phyloP scores from a whole-genome alignment of 2,888 invertebrate species.

The Drosophila rubida region DNA sequence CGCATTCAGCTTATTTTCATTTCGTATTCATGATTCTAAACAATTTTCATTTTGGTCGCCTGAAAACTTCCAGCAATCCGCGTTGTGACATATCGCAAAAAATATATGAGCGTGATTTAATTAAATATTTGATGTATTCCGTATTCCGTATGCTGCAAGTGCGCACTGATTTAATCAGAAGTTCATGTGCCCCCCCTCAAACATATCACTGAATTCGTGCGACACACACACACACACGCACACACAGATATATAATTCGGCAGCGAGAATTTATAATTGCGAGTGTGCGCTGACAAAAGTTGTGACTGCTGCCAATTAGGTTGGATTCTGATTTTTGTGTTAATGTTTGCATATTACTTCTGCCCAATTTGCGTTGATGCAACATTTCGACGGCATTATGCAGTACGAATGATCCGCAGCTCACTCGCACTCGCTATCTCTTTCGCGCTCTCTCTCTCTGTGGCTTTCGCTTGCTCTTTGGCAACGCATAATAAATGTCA shows the following conservation, averaged over 20 bases:
- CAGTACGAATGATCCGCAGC: conserved; percentile 13
- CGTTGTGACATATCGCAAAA: not conserved
- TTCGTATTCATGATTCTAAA: conserved; percentile 1
- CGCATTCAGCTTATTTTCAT: not conserved
- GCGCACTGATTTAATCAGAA: conserved; percentile 25
- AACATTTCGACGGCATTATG: conserved; percentile 37
- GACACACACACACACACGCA: not conserved
- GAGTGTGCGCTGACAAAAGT: conserved; percentile 29
- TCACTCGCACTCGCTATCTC: not conserved
- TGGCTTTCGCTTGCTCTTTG: not conserved
- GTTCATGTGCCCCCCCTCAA: conserved; percentile 2
- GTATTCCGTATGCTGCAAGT: conserved; percentile 3
- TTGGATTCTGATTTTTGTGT: conserved; percentile 51
- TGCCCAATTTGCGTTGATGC: conserved; percentile 69
- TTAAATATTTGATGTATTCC: conserved; percentile 11
- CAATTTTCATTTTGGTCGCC: not conserved
- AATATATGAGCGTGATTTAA: conserved; percentile 7
- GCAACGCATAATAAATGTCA: conserved; percentile 59
- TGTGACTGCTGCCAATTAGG: conserved; percentile 69
- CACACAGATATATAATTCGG: conserved; percentile 7
- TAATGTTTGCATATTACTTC: conserved; percentile 73
- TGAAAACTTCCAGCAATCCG: not conserved
- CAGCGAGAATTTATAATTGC: conserved; percentile 40
- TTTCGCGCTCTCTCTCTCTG: not conserved
- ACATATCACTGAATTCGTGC: conserved; percentile 22